phyloP scores from a whole-genome alignment of 2,113 vertebrate genomes.

The Atractosteus spatula region DNA sequence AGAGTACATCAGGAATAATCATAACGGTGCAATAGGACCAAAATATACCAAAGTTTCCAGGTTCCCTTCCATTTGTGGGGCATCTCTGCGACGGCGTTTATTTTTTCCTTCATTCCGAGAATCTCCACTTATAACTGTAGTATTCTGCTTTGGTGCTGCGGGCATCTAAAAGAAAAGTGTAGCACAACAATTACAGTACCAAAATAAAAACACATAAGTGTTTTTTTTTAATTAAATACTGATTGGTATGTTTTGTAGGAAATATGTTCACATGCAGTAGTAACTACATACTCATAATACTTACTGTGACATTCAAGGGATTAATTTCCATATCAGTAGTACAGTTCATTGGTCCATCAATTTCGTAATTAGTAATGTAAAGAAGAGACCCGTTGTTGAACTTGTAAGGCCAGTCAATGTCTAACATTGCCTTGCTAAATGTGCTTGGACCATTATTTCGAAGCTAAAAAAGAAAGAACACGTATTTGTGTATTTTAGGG shows the following conservation, averaged over 20 bases:
- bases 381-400: conserved; percentile 78
- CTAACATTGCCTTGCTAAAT: conserved; percentile 87
- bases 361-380: conserved; percentile 80
- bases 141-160: conserved; percentile 62
- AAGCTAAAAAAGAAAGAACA: conserved; percentile 65
- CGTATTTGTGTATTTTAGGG: not conserved
- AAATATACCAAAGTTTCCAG: conserved; percentile 75
- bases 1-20: too few species aligned
- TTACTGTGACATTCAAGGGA: conserved; percentile 83
- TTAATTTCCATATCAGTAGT: conserved; percentile 84
- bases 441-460: conserved; percentile 91
- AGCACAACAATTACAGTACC: not conserved
- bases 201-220: not conserved
- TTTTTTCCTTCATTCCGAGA: conserved; percentile 50
- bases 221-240: not conserved
- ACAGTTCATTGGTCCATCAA: conserved; percentile 95
- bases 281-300: not conserved
- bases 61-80: conserved; percentile 53
- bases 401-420: conserved; percentile 82
- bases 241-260: not conserved
- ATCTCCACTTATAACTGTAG: conserved; percentile 55
- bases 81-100: conserved; percentile 64
- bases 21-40: too few species aligned
- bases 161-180: conserved; percentile 46
- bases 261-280: not conserved